A percentile compares a stretch with the other conserved stretches of the same genome.
These are phyloP conservation scores for Cremastinae sp. DNA, from an alignment of 2,888 invertebrate genomes.

Conservation along the genomic window DNA sequence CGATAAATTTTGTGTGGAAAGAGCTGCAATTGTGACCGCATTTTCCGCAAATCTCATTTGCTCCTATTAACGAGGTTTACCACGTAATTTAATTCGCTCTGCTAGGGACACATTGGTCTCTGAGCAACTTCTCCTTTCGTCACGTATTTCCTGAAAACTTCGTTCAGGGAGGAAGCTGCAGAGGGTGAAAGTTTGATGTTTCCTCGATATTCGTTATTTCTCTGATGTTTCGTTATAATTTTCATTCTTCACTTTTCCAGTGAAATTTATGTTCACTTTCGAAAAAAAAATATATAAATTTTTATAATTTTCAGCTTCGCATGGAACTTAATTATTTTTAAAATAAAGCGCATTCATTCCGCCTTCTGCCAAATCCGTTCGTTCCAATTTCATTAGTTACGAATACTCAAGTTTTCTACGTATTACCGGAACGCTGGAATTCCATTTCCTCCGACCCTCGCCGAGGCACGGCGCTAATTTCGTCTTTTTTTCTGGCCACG, in stretches of 20 bases:
- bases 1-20: not conserved
- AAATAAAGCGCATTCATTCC: conserved; percentile 11
- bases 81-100: conserved; percentile 5
- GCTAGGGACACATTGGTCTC: conserved; percentile 3
- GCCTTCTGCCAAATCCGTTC: conserved; percentile 10
- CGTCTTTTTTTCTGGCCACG: conserved; percentile 57
- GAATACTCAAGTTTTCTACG: conserved; percentile 29
- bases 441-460: conserved; percentile 43
- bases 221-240: not conserved
- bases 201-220: not conserved
- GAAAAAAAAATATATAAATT: too few relatives aligned
- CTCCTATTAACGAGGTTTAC: conserved; percentile 11
- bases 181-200: not conserved
- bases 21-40: conserved; percentile 5
- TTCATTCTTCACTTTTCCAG: too few relatives aligned
- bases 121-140: conserved; percentile 7
- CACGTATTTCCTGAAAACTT: not conserved
- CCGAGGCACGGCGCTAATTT: conserved; percentile 52
- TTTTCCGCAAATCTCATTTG: conserved; percentile 11
- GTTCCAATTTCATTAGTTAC: conserved; percentile 8
- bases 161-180: not conserved
- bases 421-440: conserved; percentile 35
- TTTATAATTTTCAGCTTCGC: too few relatives aligned
- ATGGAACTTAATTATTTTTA: not conserved
- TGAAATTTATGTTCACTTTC: too few relatives aligned